phyloP scores from a whole-genome alignment of 1,140 invertebrate genomes.

The Drosophila dunni region DNA sequence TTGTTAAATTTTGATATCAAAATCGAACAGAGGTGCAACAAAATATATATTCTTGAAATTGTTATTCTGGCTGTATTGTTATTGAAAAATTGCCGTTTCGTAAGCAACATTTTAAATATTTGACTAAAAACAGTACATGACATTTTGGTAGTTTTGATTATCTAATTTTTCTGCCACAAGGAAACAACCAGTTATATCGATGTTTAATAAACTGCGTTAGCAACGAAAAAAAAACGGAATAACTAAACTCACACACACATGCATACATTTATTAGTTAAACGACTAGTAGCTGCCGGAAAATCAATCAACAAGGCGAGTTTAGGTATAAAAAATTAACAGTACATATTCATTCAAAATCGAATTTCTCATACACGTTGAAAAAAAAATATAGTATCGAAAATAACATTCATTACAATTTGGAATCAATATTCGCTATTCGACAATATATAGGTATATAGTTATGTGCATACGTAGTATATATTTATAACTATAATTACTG shows the following conservation, averaged over 20 bases:
- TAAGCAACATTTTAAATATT: neutral
- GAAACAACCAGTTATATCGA: conserved; percentile 28
- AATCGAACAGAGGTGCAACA: conserved; percentile 13
- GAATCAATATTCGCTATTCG: conserved; percentile 13
- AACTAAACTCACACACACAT: conserved; percentile 1
- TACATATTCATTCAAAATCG: conserved; percentile 41
- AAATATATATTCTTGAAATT: conserved; percentile 3
- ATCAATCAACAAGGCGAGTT: conserved; percentile 52
- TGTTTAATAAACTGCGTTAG: conserved; percentile 31
- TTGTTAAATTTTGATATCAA: conserved; percentile 30
- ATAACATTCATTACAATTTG: conserved; percentile 18
- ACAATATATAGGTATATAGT: conserved; percentile 31
- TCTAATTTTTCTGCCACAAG: conserved; percentile 42
- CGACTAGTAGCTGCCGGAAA: conserved; percentile 39
- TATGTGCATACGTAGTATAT: conserved; percentile 39
- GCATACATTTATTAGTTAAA: neutral
- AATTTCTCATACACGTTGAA: conserved; percentile 41
- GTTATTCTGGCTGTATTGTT: conserved; percentile 21
- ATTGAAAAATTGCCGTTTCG: conserved; percentile 14
- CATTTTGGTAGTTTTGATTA: conserved; percentile 30
- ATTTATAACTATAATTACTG: conserved; percentile 17
- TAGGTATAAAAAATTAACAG: conserved; percentile 30
- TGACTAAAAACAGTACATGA: neutral
- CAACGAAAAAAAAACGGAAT: neutral
- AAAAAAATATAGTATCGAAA: conserved; percentile 16